These are phyloP conservation scores for Syrrhaptes paradoxus DNA, from an alignment of 2,113 vertebrate genomes.

Conservation along the genomic window DNA sequence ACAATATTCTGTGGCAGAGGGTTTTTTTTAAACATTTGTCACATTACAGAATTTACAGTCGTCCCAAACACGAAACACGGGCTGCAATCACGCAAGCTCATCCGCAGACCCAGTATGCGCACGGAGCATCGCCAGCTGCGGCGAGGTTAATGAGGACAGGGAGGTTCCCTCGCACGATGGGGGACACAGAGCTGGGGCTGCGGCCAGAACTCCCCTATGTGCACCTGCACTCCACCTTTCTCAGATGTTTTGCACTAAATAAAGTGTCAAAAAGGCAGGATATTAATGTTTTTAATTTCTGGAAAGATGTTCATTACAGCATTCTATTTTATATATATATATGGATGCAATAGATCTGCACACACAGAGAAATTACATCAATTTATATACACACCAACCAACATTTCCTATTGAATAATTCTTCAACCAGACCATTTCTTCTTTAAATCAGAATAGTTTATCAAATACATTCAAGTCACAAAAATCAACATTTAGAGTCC, in stretches of 20 bases:
- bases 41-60: neutral
- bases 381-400: neutral
- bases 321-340: neutral
- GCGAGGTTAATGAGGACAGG: accelerated
- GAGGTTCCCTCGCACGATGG: accelerated
- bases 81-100: neutral
- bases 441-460: neutral
- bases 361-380: neutral
- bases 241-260: neutral
- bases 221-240: neutral
- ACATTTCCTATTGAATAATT: neutral
- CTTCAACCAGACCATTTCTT: neutral
- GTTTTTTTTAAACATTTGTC: neutral
- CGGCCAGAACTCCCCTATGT: neutral
- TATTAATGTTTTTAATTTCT: accelerated
- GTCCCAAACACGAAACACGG: neutral
- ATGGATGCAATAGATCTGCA: neutral
- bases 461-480: neutral
- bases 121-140: conserved; percentile 9
- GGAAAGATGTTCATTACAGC: neutral
- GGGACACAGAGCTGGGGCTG: accelerated
- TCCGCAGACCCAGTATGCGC: neutral
- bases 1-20: neutral
- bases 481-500: neutral
- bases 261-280: neutral